These are phyloP conservation scores for Ariolimax columbianus DNA, from an alignment of 2,888 invertebrate genomes.

Conservation along the genomic window DNA sequence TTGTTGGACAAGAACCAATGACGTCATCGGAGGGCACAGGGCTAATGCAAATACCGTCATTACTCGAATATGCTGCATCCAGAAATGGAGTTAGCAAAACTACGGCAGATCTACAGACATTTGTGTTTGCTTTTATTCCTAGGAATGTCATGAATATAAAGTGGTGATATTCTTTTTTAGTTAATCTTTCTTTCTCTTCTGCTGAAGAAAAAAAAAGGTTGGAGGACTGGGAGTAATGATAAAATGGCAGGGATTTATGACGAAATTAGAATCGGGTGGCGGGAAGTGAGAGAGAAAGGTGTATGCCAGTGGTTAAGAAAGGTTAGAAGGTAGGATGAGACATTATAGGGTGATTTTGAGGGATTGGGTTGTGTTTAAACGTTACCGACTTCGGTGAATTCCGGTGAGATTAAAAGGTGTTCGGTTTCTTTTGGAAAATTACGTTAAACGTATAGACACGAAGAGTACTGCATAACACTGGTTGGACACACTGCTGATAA, in stretches of 20 bases:
- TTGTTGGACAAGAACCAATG: background rate
- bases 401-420: too few species aligned
- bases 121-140: background rate
- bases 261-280: too few species aligned
- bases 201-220: background rate
- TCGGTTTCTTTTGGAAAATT: too few species aligned
- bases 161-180: background rate
- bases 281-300: too few species aligned
- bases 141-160: conserved; percentile 28
- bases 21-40: conserved; percentile 15
- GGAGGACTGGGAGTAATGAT: background rate
- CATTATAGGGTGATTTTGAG: too few species aligned
- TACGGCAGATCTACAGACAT: conserved; percentile 17
- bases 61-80: conserved; percentile 12
- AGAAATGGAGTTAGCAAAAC: background rate
- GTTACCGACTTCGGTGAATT: too few species aligned
- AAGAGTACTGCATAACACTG: too few species aligned
- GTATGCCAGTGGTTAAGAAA: too few species aligned
- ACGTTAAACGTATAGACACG: too few species aligned
- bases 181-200: background rate
- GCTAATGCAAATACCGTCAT: conserved; percentile 25
- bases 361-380: too few species aligned
- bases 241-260: background rate
- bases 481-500: too few species aligned
- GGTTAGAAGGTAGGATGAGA: too few species aligned